Base-by-base conservation (phyloP, 2,888 invertebrate species). In the Rhingia campestris region DNA sequence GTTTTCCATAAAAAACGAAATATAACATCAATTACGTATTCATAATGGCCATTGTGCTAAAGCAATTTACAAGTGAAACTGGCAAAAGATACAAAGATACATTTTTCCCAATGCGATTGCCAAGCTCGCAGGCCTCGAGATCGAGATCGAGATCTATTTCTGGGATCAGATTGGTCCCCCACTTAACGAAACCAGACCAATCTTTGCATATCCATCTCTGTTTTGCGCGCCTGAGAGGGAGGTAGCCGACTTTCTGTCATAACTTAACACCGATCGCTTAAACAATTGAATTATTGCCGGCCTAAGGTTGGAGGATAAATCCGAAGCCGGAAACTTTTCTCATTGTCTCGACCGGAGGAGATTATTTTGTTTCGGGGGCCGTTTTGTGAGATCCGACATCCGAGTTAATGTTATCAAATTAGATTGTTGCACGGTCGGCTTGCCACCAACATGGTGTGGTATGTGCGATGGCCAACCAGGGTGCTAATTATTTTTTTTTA, bases 401-500 rank as follows among this genome's bases (percentile, higher is more conserved):
- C 70, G 53, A 81, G 58, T 74, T 79, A 79, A 84, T 84, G 79
- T 84, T 70, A 84, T 84, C 84, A 84, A 84, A 84, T 84, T 79
- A 22, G 22, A 84, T 84, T 84, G 84, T 66, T 74, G 74, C 84
- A 84, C 79, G 84, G 69, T 79, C 70, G 64, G 79, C 53, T 69
- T 74, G 79, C 12, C 41, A 4, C 43, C 47, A 30, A 22, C 10
- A 30, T 49, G 56, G 22, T 39, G 4, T 39, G 73, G 69, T 58
- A 73, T 70, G 61, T 63, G 56, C 63, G 51, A 77, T 63, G 73
- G 59, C 74, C 79, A 59, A 79, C 79, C 54, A 45, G 84, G 79
- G 79, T 79, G 84, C 84, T 84, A 84, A 84, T 84, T 84, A 79
- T 84, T 84, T 77, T 77, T 81, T 82, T 82, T 53, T 74, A 69